Base-by-base conservation (phyloP, 92 coral and sea anemone genomes). In the Parazoanthus swiftii region DNA sequence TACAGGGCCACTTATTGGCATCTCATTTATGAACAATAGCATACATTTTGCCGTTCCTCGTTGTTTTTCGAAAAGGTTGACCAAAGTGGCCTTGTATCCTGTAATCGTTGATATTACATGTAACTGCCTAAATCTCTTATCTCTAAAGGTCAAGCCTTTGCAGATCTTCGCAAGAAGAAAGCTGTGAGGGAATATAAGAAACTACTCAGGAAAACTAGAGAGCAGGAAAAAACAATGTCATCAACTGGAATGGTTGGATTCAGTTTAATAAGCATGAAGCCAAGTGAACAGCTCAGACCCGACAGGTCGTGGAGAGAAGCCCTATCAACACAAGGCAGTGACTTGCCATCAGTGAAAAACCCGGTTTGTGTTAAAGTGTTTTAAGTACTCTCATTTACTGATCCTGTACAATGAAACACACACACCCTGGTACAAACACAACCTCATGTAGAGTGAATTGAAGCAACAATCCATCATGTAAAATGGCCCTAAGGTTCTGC, bases 141-240 rank as follows among this genome's bases (percentile, higher is more conserved):
- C 29, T 33, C 10, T 10, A 10, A 8, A 95, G 98, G 98, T n/a
- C 98, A 95, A 80, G 98, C 96, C 9, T 95, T 94, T 90, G 98
- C 94, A 23, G 96, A 95, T 76, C 74, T 81, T 18, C 95, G 98
- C 58, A 94, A 93, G 86, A 81, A 51, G 80, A 94, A 86, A 82
- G 98, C 95, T 37, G 51, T 95, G 73, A 91, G 79, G 58, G 93
- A 95, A 80, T 94, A 95, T 90, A 95, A 90, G 71, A 95, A 95
- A 77, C 81, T 95, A 6, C 90, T 94, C 5, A 94, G 65, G 88
- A 92, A 91, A 89, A 89, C 95, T 56, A 78, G 95, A 56, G 76
- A 90, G 23, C 92, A 91, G 58, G 89, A 81, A 5, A 79, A 82
- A 65, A 74, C 67, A 18, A 51, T 74, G 18, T 59, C 56, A 37